Conservation (phyloP, 2,113 vertebrate species). For the Clarias batrachus region DNA sequence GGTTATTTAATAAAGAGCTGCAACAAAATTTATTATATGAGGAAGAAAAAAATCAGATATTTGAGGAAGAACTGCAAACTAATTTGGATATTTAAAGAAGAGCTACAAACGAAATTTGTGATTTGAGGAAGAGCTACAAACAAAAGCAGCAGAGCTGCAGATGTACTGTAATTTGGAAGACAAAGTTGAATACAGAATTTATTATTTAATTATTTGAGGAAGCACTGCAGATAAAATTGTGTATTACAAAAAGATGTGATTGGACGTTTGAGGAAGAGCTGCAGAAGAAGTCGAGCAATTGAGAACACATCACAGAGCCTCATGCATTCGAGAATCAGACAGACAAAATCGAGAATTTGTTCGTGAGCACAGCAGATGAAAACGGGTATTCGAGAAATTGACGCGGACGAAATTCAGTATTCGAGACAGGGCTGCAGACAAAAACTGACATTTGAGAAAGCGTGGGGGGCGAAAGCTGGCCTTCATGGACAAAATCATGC, state of each 20-base stretch:
- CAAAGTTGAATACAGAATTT: too few relatives aligned
- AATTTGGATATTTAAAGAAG: too few relatives aligned
- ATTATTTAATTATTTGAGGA: background rate
- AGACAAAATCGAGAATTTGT: background rate
- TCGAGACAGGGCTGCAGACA: background rate
- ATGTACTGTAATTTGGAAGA: too few relatives aligned
- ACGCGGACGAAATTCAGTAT: background rate
- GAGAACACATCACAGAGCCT: too few relatives aligned
- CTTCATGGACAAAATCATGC: background rate
- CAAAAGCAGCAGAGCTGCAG: background rate
- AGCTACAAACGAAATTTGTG: background rate
- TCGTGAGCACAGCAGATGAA: background rate
- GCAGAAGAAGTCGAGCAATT: background rate
- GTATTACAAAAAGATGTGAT: background rate
- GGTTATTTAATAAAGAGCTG: too few relatives aligned
- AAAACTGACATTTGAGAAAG: background rate
- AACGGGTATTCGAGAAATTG: background rate
- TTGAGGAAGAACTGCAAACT: too few relatives aligned
- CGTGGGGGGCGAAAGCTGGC: background rate
- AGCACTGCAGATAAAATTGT: background rate
- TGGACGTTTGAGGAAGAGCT: background rate
- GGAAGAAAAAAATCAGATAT: too few relatives aligned
- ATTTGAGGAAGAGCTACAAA: background rate
- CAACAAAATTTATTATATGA: too few relatives aligned
- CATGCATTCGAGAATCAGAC: too few relatives aligned